Evolutionary conservation across 1,140 invertebrate genomes (phyloP).

Genomic region (Leptoteleia sp.): DNA sequence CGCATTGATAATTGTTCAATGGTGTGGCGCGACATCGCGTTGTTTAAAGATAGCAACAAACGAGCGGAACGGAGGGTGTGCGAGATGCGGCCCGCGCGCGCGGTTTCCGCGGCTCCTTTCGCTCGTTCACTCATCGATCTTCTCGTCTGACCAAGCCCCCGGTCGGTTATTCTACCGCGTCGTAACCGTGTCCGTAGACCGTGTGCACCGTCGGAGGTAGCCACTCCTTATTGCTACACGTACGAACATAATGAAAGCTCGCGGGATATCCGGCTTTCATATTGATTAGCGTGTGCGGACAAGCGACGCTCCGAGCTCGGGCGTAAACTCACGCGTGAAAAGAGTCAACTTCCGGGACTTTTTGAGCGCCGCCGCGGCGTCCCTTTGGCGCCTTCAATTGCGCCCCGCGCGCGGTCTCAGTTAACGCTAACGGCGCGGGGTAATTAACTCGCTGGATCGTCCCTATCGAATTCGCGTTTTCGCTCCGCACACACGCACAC

Average conservation of each 20-base stretch:
- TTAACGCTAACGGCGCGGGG: conserved; percentile 51
- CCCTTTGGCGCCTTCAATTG: conserved; percentile 7
- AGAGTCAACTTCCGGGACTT: conserved; percentile 44
- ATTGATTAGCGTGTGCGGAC: conserved; percentile 58
- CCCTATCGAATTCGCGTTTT: conserved; percentile 25
- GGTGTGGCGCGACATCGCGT: conserved; percentile 19
- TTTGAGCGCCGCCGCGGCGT: conserved; percentile 13
- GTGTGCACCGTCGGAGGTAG: conserved; percentile 40
- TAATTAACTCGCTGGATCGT: conserved; percentile 53
- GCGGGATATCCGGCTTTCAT: conserved; percentile 51
- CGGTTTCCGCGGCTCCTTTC: conserved; percentile 42
- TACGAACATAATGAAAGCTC: conserved; percentile 50
- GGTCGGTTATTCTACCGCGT: conserved; percentile 19
- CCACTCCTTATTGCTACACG: conserved; percentile 57
- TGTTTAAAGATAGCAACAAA: conserved; percentile 51
- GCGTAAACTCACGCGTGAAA: conserved; percentile 44
- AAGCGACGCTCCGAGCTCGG: conserved; percentile 20
- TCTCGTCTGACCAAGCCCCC: conserved; percentile 60
- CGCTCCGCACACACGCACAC: conserved; percentile 27
- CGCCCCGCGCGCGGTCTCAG: conserved; percentile 22
- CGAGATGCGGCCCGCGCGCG: conserved; percentile 20
- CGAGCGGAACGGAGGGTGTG: conserved; percentile 2
- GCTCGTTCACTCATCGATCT: conserved; percentile 61
- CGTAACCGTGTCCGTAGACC: conserved; percentile 30
- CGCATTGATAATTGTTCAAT: conserved; percentile 34